Conservation (phyloP, 1,140 invertebrate genomes). For the Cotesia chilonis region DNA sequence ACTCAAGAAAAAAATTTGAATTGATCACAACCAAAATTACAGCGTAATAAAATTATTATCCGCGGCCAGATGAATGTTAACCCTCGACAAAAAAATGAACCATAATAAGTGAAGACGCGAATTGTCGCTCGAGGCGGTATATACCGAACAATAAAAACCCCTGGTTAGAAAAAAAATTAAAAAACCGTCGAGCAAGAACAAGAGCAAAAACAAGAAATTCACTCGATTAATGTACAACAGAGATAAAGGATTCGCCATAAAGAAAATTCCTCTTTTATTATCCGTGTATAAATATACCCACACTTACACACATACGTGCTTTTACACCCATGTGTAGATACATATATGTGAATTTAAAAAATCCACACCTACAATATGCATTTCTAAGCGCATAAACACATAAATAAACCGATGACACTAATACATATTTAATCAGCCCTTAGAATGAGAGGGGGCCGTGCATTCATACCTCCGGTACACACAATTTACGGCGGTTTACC, state of each 20-base stretch:
- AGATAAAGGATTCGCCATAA: neutral
- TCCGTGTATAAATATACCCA: too few relatives aligned
- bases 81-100: too few relatives aligned
- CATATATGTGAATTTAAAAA: neutral
- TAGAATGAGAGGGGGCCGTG: neutral
- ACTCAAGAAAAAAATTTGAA: too few relatives aligned
- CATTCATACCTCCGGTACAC: neutral
- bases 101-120: constrained; percentile 11
- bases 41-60: too few relatives aligned
- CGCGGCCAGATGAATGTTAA: too few relatives aligned
- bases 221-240: constrained; percentile 1
- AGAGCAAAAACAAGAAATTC: too few relatives aligned
- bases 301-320: too few relatives aligned
- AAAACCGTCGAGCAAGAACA: neutral
- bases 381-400: constrained; percentile 22
- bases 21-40: too few relatives aligned
- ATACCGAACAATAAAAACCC: neutral
- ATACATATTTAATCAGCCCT: constrained; percentile 27
- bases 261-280: too few relatives aligned
- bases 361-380: neutral
- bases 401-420: constrained; percentile 33
- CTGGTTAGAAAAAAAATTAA: neutral
- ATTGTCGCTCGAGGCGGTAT: constrained; percentile 2
- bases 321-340: neutral
- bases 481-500: neutral